Evolutionary conservation across 2,797 vertebrate species (phyloP).

Genomic region (Syngnathus rostellatus): DNA sequence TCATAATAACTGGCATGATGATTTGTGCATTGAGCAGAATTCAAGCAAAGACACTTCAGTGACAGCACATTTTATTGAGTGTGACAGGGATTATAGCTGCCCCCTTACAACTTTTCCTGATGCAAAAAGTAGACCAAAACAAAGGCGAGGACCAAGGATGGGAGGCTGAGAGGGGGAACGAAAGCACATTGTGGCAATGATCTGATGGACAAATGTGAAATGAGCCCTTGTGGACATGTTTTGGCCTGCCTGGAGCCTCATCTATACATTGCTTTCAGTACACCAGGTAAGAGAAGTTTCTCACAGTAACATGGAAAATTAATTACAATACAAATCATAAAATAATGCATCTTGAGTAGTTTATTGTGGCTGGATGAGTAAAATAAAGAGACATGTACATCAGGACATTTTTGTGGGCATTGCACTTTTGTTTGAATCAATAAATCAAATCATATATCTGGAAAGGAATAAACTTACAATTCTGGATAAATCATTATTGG

Average conservation of each 20-base stretch:
- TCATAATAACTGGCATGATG: too few relatives aligned
- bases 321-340: constrained; percentile 36
- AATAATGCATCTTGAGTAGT: constrained; percentile 40
- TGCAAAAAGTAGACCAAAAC: constrained; percentile 3
- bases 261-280: not conserved
- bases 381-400: constrained; percentile 34
- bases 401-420: constrained; percentile 19
- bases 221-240: constrained; percentile 25
- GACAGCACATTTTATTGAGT: constrained; percentile 63
- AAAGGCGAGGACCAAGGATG: not conserved
- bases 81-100: constrained; percentile 51
- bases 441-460: constrained; percentile 32
- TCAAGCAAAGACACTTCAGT: constrained; percentile 38
- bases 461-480: constrained; percentile 49
- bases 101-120: constrained; percentile 46
- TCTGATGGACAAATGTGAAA: constrained; percentile 26
- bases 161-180: constrained; percentile 22
- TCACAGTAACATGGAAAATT: constrained; percentile 16
- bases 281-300: too few relatives aligned
- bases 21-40: not conserved
- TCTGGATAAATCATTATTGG: constrained; percentile 45
- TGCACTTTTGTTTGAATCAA: constrained; percentile 34
- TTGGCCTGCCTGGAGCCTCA: constrained; percentile 26
- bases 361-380: constrained; percentile 38
- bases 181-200: constrained; percentile 35